phyloP scores from a whole-genome alignment of 2,797 vertebrate species.

The Percopsis omiscomaycus region DNA sequence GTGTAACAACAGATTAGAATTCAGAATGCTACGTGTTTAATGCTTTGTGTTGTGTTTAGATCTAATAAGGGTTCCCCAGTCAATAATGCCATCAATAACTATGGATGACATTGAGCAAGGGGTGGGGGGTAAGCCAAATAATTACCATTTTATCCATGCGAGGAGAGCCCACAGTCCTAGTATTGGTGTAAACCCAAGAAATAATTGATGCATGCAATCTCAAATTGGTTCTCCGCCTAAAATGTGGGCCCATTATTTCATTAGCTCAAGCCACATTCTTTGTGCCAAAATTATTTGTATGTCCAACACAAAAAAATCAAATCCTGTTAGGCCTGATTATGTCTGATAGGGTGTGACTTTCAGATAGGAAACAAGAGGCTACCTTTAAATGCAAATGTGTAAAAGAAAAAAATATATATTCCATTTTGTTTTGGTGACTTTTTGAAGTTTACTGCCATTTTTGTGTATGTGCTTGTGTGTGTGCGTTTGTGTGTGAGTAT shows the following conservation, averaged over 20 bases:
- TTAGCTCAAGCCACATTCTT: slow-evolving; percentile 77
- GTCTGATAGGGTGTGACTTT: slow-evolving; percentile 59
- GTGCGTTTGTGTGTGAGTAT: slow-evolving; percentile 26
- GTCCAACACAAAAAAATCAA: slow-evolving; percentile 80
- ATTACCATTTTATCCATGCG: slow-evolving; percentile 75
- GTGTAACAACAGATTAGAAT: not conserved
- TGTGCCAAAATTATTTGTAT: slow-evolving; percentile 77
- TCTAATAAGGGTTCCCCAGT: slow-evolving; percentile 23
- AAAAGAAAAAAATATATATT: slow-evolving; percentile 39
- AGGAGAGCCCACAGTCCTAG: slow-evolving; percentile 70
- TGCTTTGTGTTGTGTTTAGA: slow-evolving; percentile 20
- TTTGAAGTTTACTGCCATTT: slow-evolving; percentile 19
- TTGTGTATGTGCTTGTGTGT: slow-evolving; percentile 33
- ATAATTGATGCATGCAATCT: slow-evolving; percentile 84
- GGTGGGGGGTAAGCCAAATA: slow-evolving; percentile 62
- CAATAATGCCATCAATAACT: slow-evolving; percentile 54
- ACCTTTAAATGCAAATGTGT: slow-evolving; percentile 51
- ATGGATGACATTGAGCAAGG: slow-evolving; percentile 56
- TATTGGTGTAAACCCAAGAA: slow-evolving; percentile 80
- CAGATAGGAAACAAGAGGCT: slow-evolving; percentile 50
- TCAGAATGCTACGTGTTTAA: slow-evolving; percentile 13
- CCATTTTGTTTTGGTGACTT: slow-evolving; percentile 28
- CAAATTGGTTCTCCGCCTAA: slow-evolving; percentile 82
- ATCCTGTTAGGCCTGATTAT: slow-evolving; percentile 76
- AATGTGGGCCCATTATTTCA: slow-evolving; percentile 82